phyloP scores from a whole-genome alignment of 2,113 vertebrate species.

The Uropsilus gracilis region DNA sequence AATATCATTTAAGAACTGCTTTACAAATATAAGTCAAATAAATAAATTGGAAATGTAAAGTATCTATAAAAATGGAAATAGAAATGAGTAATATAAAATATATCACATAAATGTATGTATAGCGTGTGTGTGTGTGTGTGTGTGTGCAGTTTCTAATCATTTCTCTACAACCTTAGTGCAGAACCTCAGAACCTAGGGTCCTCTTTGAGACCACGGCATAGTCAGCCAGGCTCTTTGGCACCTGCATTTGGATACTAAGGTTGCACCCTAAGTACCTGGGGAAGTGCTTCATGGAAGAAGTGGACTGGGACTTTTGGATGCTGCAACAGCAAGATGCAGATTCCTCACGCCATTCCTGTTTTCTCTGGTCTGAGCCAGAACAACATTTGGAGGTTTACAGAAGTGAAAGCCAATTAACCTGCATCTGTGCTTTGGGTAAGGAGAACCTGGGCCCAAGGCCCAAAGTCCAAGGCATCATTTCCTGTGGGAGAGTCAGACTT shows the following conservation, averaged over 20 bases:
- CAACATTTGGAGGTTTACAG: neutral
- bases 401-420: neutral
- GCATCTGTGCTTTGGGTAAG: neutral
- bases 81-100: neutral
- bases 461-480: constrained; percentile 8
- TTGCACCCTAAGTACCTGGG: neutral
- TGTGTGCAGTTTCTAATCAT: neutral
- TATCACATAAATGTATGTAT: neutral
- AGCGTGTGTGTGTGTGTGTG: no score
- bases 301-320: neutral
- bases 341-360: neutral
- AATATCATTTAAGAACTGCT: neutral
- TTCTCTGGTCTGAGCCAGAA: neutral
- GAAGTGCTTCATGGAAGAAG: neutral
- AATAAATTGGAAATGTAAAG: neutral
- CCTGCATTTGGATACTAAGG: neutral
- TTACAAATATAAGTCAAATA: neutral
- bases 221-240: neutral
- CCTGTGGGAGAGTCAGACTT: neutral
- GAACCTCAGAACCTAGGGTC: neutral
- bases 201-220: neutral
- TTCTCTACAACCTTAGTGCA: neutral
- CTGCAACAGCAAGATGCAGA: neutral
- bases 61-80: neutral
- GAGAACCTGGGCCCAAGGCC: neutral